A percentile compares a stretch with the other conserved stretches of the same genome.
Conservation (phyloP, 2,888 invertebrate species). For the Nematopogon swammerdamellus region DNA sequence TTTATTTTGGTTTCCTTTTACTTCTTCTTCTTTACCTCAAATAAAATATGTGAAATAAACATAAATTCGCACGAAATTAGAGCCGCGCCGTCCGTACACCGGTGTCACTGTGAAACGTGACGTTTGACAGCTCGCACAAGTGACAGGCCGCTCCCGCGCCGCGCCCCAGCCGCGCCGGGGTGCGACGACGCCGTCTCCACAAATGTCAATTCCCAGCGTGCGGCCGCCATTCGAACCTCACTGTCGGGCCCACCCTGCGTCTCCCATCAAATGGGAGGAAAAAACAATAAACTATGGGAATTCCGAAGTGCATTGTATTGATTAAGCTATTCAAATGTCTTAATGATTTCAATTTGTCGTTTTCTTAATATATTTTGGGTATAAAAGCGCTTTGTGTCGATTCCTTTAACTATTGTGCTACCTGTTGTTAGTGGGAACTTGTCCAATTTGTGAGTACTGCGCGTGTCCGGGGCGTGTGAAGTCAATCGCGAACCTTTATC, state of each 20-base stretch:
- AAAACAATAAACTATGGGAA: conserved; percentile 30
- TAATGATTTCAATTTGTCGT: neutral
- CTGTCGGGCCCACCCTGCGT: neutral
- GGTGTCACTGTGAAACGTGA: conserved; percentile 20
- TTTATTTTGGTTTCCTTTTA: too few species aligned
- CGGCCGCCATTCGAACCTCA: neutral
- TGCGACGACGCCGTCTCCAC: neutral
- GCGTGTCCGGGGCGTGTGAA: neutral
- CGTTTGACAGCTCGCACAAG: neutral
- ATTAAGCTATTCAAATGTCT: conserved; percentile 48
- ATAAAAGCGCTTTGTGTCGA: neutral
- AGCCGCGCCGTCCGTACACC: conserved; percentile 6
- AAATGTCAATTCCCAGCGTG: conserved; percentile 37
- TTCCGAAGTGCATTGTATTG: conserved; percentile 44
- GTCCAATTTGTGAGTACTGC: neutral
- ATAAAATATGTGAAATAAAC: too few species aligned
- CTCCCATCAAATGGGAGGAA: neutral
- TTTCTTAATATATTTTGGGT: neutral
- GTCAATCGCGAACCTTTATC: neutral
- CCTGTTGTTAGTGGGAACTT: neutral
- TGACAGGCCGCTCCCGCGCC: neutral
- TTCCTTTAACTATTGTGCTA: neutral
- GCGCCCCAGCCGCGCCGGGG: neutral
- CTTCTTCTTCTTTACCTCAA: too few species aligned
- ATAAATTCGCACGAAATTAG: conserved; percentile 22